phyloP scores from a whole-genome alignment of 35 echinoderm and acorn worm species.

The Anneissia japonica region DNA sequence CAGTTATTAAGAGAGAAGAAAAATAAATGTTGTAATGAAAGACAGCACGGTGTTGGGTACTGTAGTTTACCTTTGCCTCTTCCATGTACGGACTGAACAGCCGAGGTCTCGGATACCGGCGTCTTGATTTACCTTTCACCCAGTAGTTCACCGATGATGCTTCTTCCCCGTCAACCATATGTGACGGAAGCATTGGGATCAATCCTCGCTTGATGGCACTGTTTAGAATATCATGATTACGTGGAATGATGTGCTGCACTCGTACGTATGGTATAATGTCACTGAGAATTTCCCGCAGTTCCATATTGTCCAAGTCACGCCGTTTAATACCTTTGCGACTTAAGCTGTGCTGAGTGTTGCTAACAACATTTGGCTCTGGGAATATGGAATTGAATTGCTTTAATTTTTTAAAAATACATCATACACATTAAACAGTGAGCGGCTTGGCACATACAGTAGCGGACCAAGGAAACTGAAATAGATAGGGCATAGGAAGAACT shows the following conservation, averaged over 20 bases:
- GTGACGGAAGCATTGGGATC: conserved; percentile 80
- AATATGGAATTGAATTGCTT: no score
- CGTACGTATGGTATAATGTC: conserved; percentile 79
- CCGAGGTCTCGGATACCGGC: conserved; percentile 61
- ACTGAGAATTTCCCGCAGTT: conserved; percentile 90
- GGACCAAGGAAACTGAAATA: no score
- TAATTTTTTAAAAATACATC: no score
- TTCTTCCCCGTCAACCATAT: conserved; percentile 87
- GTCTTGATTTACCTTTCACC: conserved; percentile 63
- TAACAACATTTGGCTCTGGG: conserved; percentile 88
- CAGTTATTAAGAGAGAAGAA: no score
- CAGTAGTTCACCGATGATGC: conserved; percentile 76
- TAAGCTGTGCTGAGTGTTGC: conserved; percentile 96
- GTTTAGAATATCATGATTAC: conserved; percentile 49
- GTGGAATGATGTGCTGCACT: conserved; percentile 87
- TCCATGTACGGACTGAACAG: conserved; percentile 91
- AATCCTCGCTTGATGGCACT: conserved; percentile 88
- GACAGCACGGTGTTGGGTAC: no score
- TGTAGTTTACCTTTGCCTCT: conserved; percentile 80
- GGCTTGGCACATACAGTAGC: no score
- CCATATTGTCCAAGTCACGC: conserved; percentile 71
- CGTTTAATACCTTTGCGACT: conserved; percentile 91
- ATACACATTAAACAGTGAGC: no score
- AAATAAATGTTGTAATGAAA: no score
- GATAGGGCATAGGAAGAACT: no score